Conservation (phyloP, 2,113 vertebrate genomes). For the Diadophis punctatus region DNA sequence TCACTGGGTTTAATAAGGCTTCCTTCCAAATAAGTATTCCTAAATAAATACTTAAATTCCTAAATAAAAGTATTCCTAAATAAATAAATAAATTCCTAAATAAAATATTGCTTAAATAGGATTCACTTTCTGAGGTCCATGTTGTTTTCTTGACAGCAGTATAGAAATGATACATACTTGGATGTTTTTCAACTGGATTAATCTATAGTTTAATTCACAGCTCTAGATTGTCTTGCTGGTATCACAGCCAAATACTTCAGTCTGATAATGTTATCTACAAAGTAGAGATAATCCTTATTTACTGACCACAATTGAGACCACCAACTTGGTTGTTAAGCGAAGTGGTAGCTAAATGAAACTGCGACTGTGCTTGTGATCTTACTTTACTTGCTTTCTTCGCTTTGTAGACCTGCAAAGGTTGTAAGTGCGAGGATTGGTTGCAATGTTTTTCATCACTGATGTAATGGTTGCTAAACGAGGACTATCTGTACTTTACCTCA, state of each 20-base stretch:
- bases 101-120: neutral
- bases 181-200: neutral
- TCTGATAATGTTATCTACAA: neutral
- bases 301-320: neutral
- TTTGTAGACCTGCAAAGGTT: neutral
- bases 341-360: neutral
- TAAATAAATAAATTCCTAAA: too few relatives aligned
- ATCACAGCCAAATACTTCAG: neutral
- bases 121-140: neutral
- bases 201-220: neutral
- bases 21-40: neutral
- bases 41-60: neutral
- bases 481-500: neutral
- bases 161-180: neutral
- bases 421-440: neutral
- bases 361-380: neutral
- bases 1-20: neutral
- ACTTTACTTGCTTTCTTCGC: neutral
- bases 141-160: neutral
- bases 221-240: neutral
- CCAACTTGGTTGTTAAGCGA: neutral
- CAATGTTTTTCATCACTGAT: neutral
- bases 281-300: neutral
- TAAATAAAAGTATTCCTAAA: too few relatives aligned
- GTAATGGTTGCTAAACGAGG: neutral